Base-by-base conservation (phyloP, 92 coral and sea anemone species). In the Plumapathes pennacea region DNA sequence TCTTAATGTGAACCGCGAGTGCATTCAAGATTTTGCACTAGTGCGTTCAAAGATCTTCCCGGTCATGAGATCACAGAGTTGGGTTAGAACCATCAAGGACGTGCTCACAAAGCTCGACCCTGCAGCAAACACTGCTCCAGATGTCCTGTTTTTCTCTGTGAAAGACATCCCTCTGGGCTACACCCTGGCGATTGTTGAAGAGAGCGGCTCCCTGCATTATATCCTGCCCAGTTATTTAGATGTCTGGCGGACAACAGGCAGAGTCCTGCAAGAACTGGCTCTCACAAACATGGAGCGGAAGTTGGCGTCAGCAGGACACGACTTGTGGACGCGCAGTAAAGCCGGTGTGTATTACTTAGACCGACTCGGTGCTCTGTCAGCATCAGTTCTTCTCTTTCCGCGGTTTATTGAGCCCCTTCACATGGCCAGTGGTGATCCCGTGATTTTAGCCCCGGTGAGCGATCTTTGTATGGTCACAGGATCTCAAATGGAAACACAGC, bases 391-490 rank as follows among this genome's bases (percentile, higher is more conserved):
- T 32, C 36, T 90, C 41, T 50, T 82, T 46, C 97, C 97, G 2
- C 86, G 76, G 17, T 83, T 76, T 54, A 80, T 90, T 13, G 85
- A 75, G 21, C 80, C 70, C 21, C 56, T 86, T 54, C 84, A 86
- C 45, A 62, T 82, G 14, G 86, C 59, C 20, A 71, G 34, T 3
- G 97, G 97, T 0, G 95, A 90, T 36, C 71, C 72, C 0, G 87
- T 85, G 15, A 65, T 84, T 0, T 76, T 82, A 0, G 46, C 72
- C 0, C 95, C 97, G 13, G 51, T 77, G 7, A 77, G 89, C 18
- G 97, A 86, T 50, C 76, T 90, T 10, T 85, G 95, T 50, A 81
- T 90, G 84, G 83, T 90, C 2, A 90, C 67, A 2, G 89, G 83
- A 28, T 69, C 97, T 25, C 80, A 85, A 67, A 82, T 74, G 24